Evolutionary conservation across 2,888 invertebrate genomes (phyloP).

Genomic region (Lasioglossum villosulum): DNA sequence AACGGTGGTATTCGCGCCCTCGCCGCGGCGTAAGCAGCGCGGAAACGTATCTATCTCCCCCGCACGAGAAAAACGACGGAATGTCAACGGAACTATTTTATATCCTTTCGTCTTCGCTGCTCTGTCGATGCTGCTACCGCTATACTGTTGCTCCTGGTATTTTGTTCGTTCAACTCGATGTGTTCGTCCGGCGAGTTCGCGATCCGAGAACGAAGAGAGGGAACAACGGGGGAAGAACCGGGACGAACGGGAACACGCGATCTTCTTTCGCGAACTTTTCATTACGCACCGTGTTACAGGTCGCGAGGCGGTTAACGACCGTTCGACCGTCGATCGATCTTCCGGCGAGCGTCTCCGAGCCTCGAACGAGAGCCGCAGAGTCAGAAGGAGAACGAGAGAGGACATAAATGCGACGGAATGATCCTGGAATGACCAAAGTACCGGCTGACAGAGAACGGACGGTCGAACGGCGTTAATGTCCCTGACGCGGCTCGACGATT

Average conservation of each 20-base stretch:
- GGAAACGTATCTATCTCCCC: constrained; percentile 7
- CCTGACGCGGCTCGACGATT: neutral
- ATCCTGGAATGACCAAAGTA: constrained; percentile 60
- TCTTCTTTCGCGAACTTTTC: neutral
- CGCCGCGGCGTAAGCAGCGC: constrained; percentile 62
- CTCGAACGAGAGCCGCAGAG: constrained; percentile 14
- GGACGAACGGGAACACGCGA: neutral
- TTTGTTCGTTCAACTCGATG: neutral
- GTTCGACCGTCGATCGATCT: constrained; percentile 19
- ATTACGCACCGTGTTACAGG: neutral
- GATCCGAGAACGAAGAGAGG: neutral
- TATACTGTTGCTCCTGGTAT: neutral
- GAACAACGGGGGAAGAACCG: neutral
- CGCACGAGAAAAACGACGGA: constrained; percentile 36
- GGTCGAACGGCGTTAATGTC: constrained; percentile 19
- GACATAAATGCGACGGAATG: constrained; percentile 54
- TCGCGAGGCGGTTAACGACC: neutral
- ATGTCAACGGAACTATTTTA: constrained; percentile 32
- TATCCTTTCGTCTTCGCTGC: neutral
- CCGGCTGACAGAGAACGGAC: constrained; percentile 31
- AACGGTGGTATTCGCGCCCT: constrained; percentile 71
- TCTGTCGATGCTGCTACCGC: neutral
- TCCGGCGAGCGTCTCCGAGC: neutral
- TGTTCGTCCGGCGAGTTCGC: neutral
- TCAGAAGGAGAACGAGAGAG: neutral